phyloP scores from a whole-genome alignment of 2,113 vertebrate species.

The Pholis gunnellus region DNA sequence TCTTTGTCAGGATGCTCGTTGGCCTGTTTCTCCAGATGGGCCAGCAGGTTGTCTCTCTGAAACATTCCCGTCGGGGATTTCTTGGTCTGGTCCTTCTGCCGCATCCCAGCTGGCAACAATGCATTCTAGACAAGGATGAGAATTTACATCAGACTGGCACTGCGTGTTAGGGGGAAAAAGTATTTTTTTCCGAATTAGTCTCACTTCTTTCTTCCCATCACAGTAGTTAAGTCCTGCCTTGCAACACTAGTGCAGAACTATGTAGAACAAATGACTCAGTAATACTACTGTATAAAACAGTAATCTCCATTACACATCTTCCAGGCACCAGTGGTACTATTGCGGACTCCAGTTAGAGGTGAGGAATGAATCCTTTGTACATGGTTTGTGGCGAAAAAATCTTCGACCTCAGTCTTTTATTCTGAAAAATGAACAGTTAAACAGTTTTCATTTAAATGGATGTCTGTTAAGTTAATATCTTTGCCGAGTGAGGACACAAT shows the following conservation, averaged over 20 bases:
- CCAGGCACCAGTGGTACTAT: neutral
- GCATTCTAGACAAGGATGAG: conserved; percentile 85
- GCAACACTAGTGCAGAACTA: neutral
- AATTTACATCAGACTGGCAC: neutral
- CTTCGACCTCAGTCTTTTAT: neutral
- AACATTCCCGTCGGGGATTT: conserved; percentile 94
- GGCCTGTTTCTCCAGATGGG: conserved; percentile 96
- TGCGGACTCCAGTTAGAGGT: neutral
- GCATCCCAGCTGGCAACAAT: conserved; percentile 92
- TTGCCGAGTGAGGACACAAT: neutral
- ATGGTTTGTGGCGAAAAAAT: neutral
- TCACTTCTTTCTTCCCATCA: neutral
- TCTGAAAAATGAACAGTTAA: neutral
- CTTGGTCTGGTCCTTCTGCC: conserved; percentile 97
- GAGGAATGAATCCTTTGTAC: neutral
- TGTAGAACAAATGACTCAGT: neutral
- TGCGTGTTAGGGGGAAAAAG: neutral
- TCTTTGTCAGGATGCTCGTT: conserved; percentile 94
- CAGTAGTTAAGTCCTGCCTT: neutral
- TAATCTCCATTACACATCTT: neutral
- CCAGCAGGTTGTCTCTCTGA: conserved; percentile 94
- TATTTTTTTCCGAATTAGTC: neutral
- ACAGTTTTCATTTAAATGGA: neutral
- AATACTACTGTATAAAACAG: neutral
- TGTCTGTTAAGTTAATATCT: neutral